Base-by-base conservation (phyloP, 2,888 invertebrate species). In the Cephus nigrinus region DNA sequence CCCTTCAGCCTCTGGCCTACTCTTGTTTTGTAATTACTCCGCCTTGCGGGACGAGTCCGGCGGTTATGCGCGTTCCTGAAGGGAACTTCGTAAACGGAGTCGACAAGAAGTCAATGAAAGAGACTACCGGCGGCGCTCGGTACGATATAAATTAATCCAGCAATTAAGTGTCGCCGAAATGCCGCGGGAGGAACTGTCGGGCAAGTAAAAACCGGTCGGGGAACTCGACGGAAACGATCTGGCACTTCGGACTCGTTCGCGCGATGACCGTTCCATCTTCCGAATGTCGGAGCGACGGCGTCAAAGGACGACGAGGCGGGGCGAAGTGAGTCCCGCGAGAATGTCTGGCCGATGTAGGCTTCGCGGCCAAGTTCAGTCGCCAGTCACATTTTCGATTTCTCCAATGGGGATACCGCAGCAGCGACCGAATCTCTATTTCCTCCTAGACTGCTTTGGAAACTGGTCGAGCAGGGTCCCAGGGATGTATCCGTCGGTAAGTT, bases 111-210 rank as follows among this genome's bases (percentile, higher is more conserved):
- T 12, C 55, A 72, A 74, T 35, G 72, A 55, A 74, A 74, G 80
- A 34, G 74, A 72, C 12, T 33, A 73, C 31, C 23, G 12, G 31
- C 55, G 40, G 40, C 77, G 73, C 77, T 80, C 78, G 73, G 69
- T 69, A 40, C 78, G 79, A 82, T 81, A 82, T 83, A 82, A 82
- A 83, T 83, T 80, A 83, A 83, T 79, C 80, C 78, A 75, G 77
- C 81, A 81, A 82, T 83, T 83, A 80, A 82, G 78, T 75, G 76
- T 80, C 81, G 75, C 69, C 76, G 69, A 81, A 83, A 83, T 81
- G 76, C 79, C 79, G 73, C 15, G 79, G 74, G 40, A 55, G 75
- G 76, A 69, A 73, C 36, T 34, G 72, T 74, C 69, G 40, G 35
- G 35, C 74, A 23, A 69, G 72, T 34, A 33, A 77, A 72, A 78